A percentile compares a stretch with the other conserved stretches of the same genome.
Evolutionary conservation across 2,888 invertebrate genomes (phyloP).

Genomic region (Lycophotia porphyrea): DNA sequence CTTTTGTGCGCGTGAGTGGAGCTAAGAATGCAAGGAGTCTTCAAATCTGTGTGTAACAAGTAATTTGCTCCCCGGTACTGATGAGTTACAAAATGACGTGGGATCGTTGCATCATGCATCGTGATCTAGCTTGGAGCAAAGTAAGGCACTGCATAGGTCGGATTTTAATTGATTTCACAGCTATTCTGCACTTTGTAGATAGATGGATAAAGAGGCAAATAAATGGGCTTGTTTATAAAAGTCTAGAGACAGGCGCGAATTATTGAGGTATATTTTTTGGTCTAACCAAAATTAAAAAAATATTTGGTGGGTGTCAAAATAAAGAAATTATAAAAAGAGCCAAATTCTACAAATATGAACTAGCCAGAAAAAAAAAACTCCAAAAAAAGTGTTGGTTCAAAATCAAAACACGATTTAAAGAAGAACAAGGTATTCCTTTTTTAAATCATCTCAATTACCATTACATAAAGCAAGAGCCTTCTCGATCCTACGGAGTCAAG

Average conservation of each 20-base stretch:
- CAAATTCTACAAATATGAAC: too few relatives aligned
- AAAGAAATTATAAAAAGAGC: neutral
- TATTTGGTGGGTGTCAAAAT: too few relatives aligned
- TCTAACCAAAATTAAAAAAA: neutral
- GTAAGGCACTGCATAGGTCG: constrained; percentile 64
- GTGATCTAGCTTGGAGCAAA: constrained; percentile 71
- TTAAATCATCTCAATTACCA: neutral
- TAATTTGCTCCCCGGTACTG: constrained; percentile 56
- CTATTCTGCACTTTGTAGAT: constrained; percentile 48
- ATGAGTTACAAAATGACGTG: constrained; percentile 77
- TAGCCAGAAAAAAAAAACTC: neutral
- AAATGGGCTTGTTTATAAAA: constrained; percentile 21
- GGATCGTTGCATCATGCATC: constrained; percentile 73
- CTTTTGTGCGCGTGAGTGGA: neutral
- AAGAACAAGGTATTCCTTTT: constrained; percentile 1
- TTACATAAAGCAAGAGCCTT: constrained; percentile 53
- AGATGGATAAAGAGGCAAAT: constrained; percentile 18
- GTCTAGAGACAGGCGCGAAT: neutral
- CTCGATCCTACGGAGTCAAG: constrained; percentile 46
- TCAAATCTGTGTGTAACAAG: constrained; percentile 1
- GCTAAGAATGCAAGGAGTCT: constrained; percentile 7
- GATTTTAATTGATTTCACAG: constrained; percentile 68
- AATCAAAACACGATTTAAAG: neutral
- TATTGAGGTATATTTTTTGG: neutral
- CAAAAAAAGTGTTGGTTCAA: neutral